Evolutionary conservation across 2,113 vertebrate genomes (phyloP).

Genomic region (Chauna torquata): DNA sequence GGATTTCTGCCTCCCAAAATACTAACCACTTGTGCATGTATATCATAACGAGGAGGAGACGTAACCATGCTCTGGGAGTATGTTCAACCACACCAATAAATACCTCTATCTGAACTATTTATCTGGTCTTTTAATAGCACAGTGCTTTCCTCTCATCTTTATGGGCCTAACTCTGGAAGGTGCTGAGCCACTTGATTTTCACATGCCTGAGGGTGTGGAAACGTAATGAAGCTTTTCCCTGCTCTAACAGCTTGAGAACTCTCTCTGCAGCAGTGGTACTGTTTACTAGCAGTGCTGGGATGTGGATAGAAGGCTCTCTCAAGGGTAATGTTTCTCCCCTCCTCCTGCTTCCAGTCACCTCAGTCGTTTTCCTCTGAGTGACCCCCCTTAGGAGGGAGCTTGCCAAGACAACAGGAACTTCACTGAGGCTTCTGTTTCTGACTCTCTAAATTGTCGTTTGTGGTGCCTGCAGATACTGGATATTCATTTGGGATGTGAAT

Average conservation of each 20-base stretch:
- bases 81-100: neutral
- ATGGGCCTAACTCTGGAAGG: neutral
- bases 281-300: neutral
- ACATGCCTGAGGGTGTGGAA: neutral
- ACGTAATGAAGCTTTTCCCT: neutral
- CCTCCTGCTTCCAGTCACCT: neutral
- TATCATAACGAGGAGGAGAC: neutral
- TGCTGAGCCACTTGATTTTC: neutral
- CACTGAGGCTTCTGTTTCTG: neutral
- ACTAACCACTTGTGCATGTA: neutral
- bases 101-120: neutral
- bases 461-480: neutral
- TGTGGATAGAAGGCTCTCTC: neutral
- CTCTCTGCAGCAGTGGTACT: neutral
- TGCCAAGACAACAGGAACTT: neutral
- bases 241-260: neutral
- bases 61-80: neutral
- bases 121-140: neutral
- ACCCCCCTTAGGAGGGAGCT: neutral
- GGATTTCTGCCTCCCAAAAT: neutral
- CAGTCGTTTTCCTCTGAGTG: neutral
- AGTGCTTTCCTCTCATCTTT: neutral
- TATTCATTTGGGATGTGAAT: neutral
- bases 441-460: neutral
- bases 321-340: neutral